Evolutionary conservation across 1,140 invertebrate species (phyloP).

Genomic region (Papilio helenus): DNA sequence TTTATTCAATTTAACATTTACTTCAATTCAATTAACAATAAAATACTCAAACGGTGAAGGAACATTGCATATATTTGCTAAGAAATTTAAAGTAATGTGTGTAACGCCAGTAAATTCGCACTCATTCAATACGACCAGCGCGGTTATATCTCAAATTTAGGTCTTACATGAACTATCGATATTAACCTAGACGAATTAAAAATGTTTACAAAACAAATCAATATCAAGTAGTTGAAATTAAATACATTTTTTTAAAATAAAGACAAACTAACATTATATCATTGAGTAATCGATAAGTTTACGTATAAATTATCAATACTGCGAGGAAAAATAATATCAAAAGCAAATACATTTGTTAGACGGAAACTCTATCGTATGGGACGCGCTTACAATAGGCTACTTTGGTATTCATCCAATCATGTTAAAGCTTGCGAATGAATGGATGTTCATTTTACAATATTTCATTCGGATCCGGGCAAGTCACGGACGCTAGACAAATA

Average conservation of each 20-base stretch:
- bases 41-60: too few relatives aligned
- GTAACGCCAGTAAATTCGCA: too few relatives aligned
- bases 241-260: too few relatives aligned
- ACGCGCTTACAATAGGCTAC: slow-evolving; percentile 32
- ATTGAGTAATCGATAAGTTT: not conserved
- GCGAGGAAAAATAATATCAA: slow-evolving; percentile 9
- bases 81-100: too few relatives aligned
- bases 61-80: too few relatives aligned
- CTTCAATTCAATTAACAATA: not conserved
- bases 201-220: too few relatives aligned
- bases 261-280: too few relatives aligned
- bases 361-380: not conserved
- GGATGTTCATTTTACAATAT: slow-evolving; percentile 4
- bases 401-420: slow-evolving; percentile 35
- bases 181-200: too few relatives aligned
- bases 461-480: slow-evolving; percentile 5
- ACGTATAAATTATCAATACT: not conserved
- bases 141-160: too few relatives aligned
- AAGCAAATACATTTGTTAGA: not conserved
- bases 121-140: too few relatives aligned
- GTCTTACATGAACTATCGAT: too few relatives aligned
- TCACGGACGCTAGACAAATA: slow-evolving; percentile 2
- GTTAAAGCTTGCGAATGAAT: slow-evolving; percentile 34
- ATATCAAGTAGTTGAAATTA: too few relatives aligned
- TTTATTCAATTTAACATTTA: not conserved